Conservation (phyloP, 2,797 vertebrate genomes). For the Falco concolor region DNA sequence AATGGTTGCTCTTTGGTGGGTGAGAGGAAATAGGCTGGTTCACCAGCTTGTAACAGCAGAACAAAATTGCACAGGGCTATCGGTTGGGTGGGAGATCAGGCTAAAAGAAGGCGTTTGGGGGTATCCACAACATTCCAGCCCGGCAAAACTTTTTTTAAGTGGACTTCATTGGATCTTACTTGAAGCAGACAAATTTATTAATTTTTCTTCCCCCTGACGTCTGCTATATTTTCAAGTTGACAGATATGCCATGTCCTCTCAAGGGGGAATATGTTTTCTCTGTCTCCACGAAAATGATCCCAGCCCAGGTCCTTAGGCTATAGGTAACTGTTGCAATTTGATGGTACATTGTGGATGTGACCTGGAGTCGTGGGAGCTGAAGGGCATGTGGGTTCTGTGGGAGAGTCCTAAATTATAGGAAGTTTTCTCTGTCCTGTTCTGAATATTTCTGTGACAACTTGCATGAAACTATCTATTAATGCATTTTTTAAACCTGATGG, state of each 20-base stretch:
- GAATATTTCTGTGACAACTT: not conserved
- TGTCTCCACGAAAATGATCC: not conserved
- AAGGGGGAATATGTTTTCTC: not conserved
- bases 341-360: not conserved
- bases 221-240: not conserved
- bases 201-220: not conserved
- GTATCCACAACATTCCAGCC: not conserved
- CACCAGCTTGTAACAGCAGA: not conserved
- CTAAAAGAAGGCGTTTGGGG: not conserved
- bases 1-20: slow-evolving; percentile 44
- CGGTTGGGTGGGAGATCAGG: not conserved
- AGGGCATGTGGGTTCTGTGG: not conserved
- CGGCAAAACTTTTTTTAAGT: not conserved
- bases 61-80: not conserved
- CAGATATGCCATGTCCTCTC: not conserved
- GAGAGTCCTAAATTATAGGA: not conserved
- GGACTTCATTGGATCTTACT: not conserved
- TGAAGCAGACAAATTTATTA: not conserved
- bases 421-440: not conserved
- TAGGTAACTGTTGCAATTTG: not conserved
- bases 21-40: slow-evolving; percentile 13
- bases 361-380: not conserved
- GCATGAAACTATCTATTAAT: not conserved
- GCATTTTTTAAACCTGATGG: not conserved
- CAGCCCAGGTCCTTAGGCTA: not conserved